A percentile compares a stretch with the other conserved stretches of the same genome.
Conservation (phyloP, 2,797 vertebrate species). For the Otolemur crassicaudatus region DNA sequence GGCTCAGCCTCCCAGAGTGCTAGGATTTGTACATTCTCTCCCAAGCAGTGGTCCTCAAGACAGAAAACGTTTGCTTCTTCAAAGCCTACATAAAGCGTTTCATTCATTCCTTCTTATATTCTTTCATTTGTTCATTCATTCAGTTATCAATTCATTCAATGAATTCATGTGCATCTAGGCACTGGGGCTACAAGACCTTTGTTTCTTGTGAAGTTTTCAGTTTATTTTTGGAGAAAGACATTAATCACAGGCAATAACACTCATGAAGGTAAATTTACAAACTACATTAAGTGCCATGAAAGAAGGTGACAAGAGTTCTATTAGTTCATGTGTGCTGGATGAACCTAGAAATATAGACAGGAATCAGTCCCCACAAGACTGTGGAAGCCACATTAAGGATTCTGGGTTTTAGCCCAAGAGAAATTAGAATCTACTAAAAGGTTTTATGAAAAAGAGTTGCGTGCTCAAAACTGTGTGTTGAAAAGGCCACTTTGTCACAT, state of each 20-base stretch:
- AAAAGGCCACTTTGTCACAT: neutral
- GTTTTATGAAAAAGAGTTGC: neutral
- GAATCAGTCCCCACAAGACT: neutral
- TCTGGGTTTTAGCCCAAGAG: neutral
- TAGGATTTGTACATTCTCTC: neutral
- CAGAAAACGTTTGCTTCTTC: neutral
- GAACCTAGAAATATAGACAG: neutral
- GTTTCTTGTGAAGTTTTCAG: slow-evolving; percentile 10
- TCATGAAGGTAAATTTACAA: neutral
- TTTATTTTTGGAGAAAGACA: slow-evolving; percentile 38
- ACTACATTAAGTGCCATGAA: neutral
- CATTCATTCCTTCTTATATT: neutral
- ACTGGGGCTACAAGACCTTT: neutral
- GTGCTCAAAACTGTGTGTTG: neutral
- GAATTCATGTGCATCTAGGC: slow-evolving; percentile 18
- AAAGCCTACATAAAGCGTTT: neutral
- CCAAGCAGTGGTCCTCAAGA: neutral
- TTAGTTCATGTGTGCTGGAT: neutral
- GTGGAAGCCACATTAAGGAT: neutral
- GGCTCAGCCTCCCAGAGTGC: too few species aligned
- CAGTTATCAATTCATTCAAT: neutral
- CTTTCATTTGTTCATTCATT: slow-evolving; percentile 14
- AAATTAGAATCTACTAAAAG: neutral
- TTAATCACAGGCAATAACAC: neutral
- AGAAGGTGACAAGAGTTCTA: neutral